Percentiles rank a stretch among this genome's conserved stretches.
phyloP scores from a whole-genome alignment of 1,140 invertebrate species.

The Aplysia californica region DNA sequence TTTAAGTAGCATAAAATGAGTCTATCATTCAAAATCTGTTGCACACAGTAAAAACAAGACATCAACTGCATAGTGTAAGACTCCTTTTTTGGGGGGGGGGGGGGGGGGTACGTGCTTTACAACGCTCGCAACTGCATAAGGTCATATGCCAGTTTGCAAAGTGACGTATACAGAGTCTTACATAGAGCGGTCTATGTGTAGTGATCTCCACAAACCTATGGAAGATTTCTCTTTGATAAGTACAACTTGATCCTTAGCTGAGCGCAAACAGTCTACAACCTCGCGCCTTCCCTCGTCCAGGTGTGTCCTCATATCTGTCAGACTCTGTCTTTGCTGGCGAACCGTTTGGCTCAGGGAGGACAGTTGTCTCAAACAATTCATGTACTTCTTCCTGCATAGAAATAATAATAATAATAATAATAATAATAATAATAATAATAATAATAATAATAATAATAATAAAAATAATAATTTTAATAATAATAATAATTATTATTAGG shows the following conservation, averaged over 20 bases:
- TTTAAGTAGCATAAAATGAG: no score
- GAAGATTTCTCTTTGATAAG: not conserved
- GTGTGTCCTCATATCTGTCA: not conserved
- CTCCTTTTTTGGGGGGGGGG: no score
- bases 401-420: conserved; percentile 3
- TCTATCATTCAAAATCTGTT: no score
- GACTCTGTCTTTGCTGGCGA: conserved; percentile 9
- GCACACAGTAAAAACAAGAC: no score
- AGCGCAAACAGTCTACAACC: not conserved
- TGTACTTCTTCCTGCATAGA: conserved; percentile 23
- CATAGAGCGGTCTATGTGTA: not conserved
- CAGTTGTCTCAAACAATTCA: conserved; percentile 16
- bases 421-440: conserved; percentile 3
- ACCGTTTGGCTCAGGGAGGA: conserved; percentile 22
- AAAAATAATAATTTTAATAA: not conserved
- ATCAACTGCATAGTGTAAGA: no score
- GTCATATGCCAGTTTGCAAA: no score
- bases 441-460: not conserved
- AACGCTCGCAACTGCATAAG: no score
- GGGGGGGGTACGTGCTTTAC: no score
- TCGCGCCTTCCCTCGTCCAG: not conserved
- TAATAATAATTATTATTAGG: no score
- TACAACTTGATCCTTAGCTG: not conserved
- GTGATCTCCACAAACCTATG: not conserved
- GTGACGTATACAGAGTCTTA: not conserved